Evolutionary conservation across 1,140 invertebrate genomes (phyloP).

Genomic region (Leptoteleia sp.): DNA sequence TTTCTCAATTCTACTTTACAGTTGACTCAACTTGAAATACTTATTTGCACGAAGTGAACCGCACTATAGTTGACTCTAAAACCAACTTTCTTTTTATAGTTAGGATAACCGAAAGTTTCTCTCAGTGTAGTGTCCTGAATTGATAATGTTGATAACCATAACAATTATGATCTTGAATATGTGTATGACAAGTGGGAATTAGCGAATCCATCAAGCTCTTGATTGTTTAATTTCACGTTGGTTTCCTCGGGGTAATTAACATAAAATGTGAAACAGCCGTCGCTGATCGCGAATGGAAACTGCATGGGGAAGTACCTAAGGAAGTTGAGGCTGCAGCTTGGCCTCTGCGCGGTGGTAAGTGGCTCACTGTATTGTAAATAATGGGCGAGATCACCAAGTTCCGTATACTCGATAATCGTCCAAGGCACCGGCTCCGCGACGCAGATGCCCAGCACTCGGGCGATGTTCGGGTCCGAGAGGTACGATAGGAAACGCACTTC

Average conservation of each 20-base stretch:
- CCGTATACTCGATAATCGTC: slow-evolving; percentile 90
- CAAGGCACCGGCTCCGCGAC: slow-evolving; percentile 84
- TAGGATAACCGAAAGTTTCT: too few species aligned
- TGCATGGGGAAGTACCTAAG: slow-evolving; percentile 72
- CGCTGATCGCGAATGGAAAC: slow-evolving; percentile 7
- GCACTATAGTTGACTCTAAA: too few species aligned
- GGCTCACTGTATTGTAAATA: slow-evolving; percentile 84
- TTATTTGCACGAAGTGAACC: too few species aligned
- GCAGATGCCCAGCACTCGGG: slow-evolving; percentile 87
- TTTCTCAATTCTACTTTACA: too few species aligned
- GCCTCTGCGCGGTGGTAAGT: slow-evolving; percentile 74
- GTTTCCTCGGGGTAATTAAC: slow-evolving; percentile 4
- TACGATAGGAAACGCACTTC: slow-evolving; percentile 88
- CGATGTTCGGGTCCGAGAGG: slow-evolving; percentile 88
- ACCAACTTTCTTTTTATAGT: too few species aligned
- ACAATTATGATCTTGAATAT: too few species aligned
- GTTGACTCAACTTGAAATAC: too few species aligned
- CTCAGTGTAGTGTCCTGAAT: too few species aligned
- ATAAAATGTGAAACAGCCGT: slow-evolving; percentile 20
- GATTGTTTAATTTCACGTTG: slow-evolving; percentile 8
- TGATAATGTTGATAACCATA: too few species aligned
- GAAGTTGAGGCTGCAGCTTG: slow-evolving; percentile 77
- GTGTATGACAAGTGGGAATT: background rate
- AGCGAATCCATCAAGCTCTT: background rate
- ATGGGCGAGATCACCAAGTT: slow-evolving; percentile 90